These are phyloP conservation scores for Cynodonichthys magdalenae DNA, from an alignment of 2,797 vertebrate species.

Conservation along the genomic window DNA sequence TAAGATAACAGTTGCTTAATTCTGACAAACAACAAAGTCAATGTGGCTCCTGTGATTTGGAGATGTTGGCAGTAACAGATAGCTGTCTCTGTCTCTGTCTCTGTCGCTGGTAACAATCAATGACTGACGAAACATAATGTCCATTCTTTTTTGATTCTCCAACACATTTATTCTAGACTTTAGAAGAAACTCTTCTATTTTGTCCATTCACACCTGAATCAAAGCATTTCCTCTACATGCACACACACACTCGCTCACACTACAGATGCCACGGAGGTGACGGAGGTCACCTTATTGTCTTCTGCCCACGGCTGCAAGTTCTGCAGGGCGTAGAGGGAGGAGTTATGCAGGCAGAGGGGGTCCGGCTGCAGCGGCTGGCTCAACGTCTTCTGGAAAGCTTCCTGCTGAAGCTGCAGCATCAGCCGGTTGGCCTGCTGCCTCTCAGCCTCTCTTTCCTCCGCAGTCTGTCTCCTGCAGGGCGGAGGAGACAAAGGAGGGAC, in stretches of 20 bases:
- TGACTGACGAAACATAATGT: slow-evolving; percentile 46
- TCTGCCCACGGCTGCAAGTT: slow-evolving; percentile 99
- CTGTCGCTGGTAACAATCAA: slow-evolving; percentile 58
- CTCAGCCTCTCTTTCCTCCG: slow-evolving; percentile 95
- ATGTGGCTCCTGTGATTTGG: slow-evolving; percentile 42
- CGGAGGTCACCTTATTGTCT: slow-evolving; percentile 92
- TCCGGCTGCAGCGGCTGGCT: slow-evolving; percentile 91
- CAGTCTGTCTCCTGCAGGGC: slow-evolving; percentile 91
- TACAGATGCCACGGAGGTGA: slow-evolving; percentile 84
- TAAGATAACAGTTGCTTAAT: slow-evolving; percentile 57
- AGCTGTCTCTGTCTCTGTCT: slow-evolving; percentile 46
- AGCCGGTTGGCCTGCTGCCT: slow-evolving; percentile 94
- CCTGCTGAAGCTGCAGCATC: slow-evolving; percentile 97
- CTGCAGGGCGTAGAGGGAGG: slow-evolving; percentile 96
- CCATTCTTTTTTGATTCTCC: slow-evolving; percentile 36
- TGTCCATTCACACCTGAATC: slow-evolving; percentile 42
- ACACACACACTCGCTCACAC: slow-evolving; percentile 68
- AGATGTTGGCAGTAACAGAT: slow-evolving; percentile 55
- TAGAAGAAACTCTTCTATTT: slow-evolving; percentile 31
- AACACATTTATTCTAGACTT: slow-evolving; percentile 8
- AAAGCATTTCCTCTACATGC: slow-evolving; percentile 33
- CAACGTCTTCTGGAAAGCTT: slow-evolving; percentile 95
- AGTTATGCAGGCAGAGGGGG: slow-evolving; percentile 97
- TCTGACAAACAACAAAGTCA: slow-evolving; percentile 46
- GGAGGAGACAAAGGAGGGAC: slow-evolving; percentile 14